Evolutionary conservation across 1,140 invertebrate genomes (phyloP).

Genomic region (Solen grandis): DNA sequence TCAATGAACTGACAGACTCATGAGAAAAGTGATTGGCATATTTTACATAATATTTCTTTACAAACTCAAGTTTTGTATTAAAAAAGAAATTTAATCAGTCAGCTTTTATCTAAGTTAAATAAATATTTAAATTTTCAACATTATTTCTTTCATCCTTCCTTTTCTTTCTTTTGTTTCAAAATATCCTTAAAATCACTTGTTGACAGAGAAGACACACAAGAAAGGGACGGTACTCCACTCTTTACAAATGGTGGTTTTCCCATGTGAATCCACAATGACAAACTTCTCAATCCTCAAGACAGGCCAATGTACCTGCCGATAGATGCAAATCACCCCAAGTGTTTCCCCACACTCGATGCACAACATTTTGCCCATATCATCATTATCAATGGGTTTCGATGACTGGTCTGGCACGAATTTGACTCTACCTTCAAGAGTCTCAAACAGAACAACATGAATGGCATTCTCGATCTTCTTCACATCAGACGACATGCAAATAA

Average conservation of each 20-base stretch:
- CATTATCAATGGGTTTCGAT: slow-evolving; percentile 23
- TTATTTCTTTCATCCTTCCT: too few relatives aligned
- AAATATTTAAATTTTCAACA: too few relatives aligned
- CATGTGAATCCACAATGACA: slow-evolving; percentile 53
- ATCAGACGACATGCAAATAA: slow-evolving; percentile 55
- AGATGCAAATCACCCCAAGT: slow-evolving; percentile 58
- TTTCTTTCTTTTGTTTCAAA: background rate
- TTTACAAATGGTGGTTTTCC: slow-evolving; percentile 19
- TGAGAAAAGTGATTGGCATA: too few relatives aligned
- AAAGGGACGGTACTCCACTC: slow-evolving; percentile 52
- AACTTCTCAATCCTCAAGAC: slow-evolving; percentile 61
- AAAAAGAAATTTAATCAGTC: too few relatives aligned
- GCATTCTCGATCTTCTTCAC: slow-evolving; percentile 58
- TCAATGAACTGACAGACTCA: too few relatives aligned
- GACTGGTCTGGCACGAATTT: background rate
- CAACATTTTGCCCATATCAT: slow-evolving; percentile 58
- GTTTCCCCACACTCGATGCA: slow-evolving; percentile 62
- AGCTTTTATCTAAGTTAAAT: too few relatives aligned
- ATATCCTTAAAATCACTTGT: slow-evolving; percentile 33
- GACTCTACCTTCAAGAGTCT: slow-evolving; percentile 40
- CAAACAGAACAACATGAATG: slow-evolving; percentile 60
- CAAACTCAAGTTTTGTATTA: too few relatives aligned
- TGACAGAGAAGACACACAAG: slow-evolving; percentile 7
- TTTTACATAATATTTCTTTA: too few relatives aligned
- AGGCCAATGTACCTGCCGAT: slow-evolving; percentile 53